phyloP scores from a whole-genome alignment of 2,888 invertebrate genomes.

The Ecdyonurus torrentis region DNA sequence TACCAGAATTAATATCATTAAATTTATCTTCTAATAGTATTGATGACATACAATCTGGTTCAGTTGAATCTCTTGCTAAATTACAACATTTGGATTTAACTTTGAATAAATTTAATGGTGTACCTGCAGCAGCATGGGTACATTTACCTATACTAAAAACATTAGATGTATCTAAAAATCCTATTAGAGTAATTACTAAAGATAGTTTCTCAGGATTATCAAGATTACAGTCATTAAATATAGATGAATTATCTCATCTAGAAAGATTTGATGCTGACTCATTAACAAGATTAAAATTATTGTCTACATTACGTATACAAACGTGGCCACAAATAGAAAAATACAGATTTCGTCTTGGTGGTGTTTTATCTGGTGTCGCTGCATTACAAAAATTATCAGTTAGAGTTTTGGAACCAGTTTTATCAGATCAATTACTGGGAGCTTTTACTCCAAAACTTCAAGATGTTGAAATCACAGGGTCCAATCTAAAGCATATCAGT shows the following conservation, averaged over 20 bases:
- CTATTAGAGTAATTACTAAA: slow-evolving; percentile 50
- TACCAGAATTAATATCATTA: slow-evolving; percentile 59
- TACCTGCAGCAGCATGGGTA: slow-evolving; percentile 59
- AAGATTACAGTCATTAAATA: slow-evolving; percentile 54
- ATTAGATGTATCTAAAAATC: slow-evolving; percentile 68
- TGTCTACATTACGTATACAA: slow-evolving; percentile 52
- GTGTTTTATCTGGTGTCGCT: slow-evolving; percentile 51
- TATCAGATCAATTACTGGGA: slow-evolving; percentile 59
- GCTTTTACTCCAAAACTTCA: slow-evolving; percentile 62
- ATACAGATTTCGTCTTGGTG: slow-evolving; percentile 46
- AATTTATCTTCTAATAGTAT: slow-evolving; percentile 67
- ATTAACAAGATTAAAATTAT: slow-evolving; percentile 48
- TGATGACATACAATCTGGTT: slow-evolving; percentile 46
- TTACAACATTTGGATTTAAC: slow-evolving; percentile 59
- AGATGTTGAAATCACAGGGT: slow-evolving; percentile 64
- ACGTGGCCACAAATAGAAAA: slow-evolving; percentile 58
- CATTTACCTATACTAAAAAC: slow-evolving; percentile 52
- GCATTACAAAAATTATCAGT: slow-evolving; percentile 58
- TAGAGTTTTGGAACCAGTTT: slow-evolving; percentile 52
- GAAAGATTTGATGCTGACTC: slow-evolving; percentile 59
- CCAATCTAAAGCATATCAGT: slow-evolving; percentile 52
- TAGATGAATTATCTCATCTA: slow-evolving; percentile 54
- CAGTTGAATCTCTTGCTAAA: slow-evolving; percentile 36
- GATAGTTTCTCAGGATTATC: slow-evolving; percentile 54
- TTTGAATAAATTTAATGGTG: slow-evolving; percentile 54